These are phyloP conservation scores for Ophion obscuratus DNA, from an alignment of 2,888 invertebrate species.

Conservation along the genomic window DNA sequence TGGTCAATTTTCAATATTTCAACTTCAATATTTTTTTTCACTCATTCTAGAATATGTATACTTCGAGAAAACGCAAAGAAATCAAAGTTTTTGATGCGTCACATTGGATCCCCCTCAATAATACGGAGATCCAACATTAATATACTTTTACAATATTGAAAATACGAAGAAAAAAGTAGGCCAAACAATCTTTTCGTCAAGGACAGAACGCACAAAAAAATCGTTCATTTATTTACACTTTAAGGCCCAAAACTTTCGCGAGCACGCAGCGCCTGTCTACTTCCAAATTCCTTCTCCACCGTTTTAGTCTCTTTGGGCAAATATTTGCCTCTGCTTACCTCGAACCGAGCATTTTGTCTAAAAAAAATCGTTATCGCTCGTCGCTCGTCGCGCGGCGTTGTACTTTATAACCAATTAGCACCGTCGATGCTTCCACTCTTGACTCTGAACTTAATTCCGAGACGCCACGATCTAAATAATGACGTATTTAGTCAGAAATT, in stretches of 20 bases:
- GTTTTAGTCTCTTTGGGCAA: conserved; percentile 17
- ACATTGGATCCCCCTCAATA: neutral
- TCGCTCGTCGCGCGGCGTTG: neutral
- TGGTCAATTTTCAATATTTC: too few species aligned
- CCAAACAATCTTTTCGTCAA: neutral
- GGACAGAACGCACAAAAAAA: neutral
- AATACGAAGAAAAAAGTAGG: neutral
- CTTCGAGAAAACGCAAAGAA: too few species aligned
- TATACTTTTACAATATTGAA: neutral
- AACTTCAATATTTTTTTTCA: too few species aligned
- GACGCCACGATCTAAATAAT: neutral
- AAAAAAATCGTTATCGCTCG: conserved; percentile 1
- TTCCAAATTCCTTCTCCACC: neutral
- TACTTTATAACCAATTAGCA: conserved; percentile 23
- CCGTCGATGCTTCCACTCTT: neutral
- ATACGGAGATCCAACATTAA: neutral
- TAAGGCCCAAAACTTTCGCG: neutral
- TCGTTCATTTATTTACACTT: neutral
- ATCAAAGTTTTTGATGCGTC: too few species aligned
- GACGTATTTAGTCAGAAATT: neutral
- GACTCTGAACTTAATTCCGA: neutral
- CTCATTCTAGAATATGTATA: too few species aligned
- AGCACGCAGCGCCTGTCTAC: neutral
- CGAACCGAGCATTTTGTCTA: conserved; percentile 1
- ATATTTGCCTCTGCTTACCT: conserved; percentile 28